Percentiles rank a stretch among this genome's conserved stretches.
These are phyloP conservation scores for Synergus laeviventris DNA, from an alignment of 2,888 invertebrate genomes.

Conservation along the genomic window DNA sequence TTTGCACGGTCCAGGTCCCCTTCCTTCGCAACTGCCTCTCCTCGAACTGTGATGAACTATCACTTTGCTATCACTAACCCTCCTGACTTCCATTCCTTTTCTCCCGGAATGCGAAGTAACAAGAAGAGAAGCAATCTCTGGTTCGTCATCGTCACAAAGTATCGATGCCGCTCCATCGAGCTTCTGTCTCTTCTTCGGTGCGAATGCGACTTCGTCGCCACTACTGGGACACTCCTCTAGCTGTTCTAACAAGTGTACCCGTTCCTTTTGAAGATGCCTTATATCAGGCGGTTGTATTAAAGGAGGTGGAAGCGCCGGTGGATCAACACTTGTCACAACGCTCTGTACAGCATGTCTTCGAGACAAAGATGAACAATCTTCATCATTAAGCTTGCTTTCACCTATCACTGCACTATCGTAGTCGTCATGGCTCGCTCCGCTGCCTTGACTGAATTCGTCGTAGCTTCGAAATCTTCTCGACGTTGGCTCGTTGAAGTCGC, in stretches of 20 bases:
- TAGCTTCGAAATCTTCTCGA: conserved; percentile 80
- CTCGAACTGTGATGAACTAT: conserved; percentile 68
- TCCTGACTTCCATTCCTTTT: conserved; percentile 72
- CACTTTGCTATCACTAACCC: conserved; percentile 73
- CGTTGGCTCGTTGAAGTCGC: conserved; percentile 70
- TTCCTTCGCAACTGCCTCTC: conserved; percentile 71
- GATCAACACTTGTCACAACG: conserved; percentile 68
- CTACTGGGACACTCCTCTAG: conserved; percentile 84
- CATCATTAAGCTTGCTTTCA: conserved; percentile 72
- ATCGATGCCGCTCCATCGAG: conserved; percentile 77
- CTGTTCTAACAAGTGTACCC: conserved; percentile 83
- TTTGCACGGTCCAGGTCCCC: conserved; percentile 71
- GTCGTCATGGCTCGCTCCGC: conserved; percentile 82
- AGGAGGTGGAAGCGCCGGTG: conserved; percentile 63
- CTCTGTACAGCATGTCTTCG: conserved; percentile 78
- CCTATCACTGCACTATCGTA: conserved; percentile 69
- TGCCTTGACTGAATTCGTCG: conserved; percentile 86
- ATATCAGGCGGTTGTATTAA: conserved; percentile 79
- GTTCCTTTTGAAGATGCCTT: conserved; percentile 83
- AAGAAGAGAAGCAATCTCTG: conserved; percentile 72
- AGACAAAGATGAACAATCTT: conserved; percentile 75
- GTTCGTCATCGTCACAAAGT: conserved; percentile 72
- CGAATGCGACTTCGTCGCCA: conserved; percentile 81
- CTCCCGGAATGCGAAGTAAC: conserved; percentile 73
- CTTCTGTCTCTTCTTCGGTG: conserved; percentile 83